Percentiles rank a stretch among this genome's conserved stretches.
Evolutionary conservation across 2,888 invertebrate species (phyloP).

Genomic region (Ectobius pallidus): DNA sequence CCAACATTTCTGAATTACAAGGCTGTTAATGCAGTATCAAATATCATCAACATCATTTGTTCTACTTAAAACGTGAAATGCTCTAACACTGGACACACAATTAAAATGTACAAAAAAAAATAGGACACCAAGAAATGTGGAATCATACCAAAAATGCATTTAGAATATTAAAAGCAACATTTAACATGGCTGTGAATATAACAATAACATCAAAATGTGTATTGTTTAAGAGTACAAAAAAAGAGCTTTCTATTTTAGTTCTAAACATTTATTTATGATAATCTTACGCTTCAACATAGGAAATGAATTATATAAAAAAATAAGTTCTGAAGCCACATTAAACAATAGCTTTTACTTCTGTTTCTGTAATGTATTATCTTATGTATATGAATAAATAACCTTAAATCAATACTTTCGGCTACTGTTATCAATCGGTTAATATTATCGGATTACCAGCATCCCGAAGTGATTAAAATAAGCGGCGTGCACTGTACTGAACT

Average conservation of each 20-base stretch:
- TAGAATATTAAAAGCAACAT: slow-evolving; percentile 29
- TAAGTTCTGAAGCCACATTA: slow-evolving; percentile 16
- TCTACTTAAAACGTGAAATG: slow-evolving; percentile 21
- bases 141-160: slow-evolving; percentile 15
- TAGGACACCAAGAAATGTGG: slow-evolving; percentile 24
- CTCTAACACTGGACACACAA: slow-evolving; percentile 27
- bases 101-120: slow-evolving; percentile 23
- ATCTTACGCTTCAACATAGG: slow-evolving; percentile 6
- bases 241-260: slow-evolving; percentile 8
- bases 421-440: too few species aligned
- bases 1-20: too few species aligned
- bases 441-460: too few species aligned
- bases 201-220: slow-evolving; percentile 10
- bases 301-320: background rate
- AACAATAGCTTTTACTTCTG: too few species aligned
- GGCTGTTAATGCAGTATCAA: too few species aligned
- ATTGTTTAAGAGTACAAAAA: slow-evolving; percentile 1
- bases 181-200: slow-evolving; percentile 17
- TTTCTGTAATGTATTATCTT: too few species aligned
- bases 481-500: too few species aligned
- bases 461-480: too few species aligned
- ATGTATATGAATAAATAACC: too few species aligned
- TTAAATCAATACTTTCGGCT: too few species aligned
- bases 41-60: slow-evolving; percentile 3
- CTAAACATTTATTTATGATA: slow-evolving; percentile 4